Base-by-base conservation (phyloP, 1,140 invertebrate species). In the Rhysida immarginata region DNA sequence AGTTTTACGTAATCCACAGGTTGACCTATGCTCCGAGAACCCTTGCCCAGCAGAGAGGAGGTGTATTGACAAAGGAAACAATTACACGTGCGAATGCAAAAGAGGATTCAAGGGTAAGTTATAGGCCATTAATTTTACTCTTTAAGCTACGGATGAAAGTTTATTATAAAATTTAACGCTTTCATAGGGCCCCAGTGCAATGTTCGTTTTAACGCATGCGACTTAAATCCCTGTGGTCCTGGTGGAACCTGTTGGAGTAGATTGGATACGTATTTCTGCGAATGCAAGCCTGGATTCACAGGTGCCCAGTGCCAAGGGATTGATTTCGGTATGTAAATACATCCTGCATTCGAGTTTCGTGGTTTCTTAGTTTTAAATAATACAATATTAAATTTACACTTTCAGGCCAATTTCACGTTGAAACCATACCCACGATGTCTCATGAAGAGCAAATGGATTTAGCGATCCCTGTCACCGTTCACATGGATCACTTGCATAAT, bases 221-320 rank as follows among this genome's bases (percentile, higher is more conserved):
- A 79, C 65, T 81, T 77, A 49, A 81, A 81, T 65, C 84, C 84
- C 0, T 87, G 83, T 63, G 76, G 78, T 53, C 80, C 85, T 62
- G 82, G 82, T 25, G 83, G 82, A 27, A 83, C 80, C 23, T 85
- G 83, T 65, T 84, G 81, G 80, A 82, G 78, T 62, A 81, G 78
- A 57, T 74, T 81, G n/a, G 78, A 82, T 61, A 80, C 80, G 8
- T 84, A 81, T 68, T 84, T 81, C 68, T 85, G 83, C 64, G 80
- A 80, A 45, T 85, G 82, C 62, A 72, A 77, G 41, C 79, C 81
- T 0, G 82, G 82, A 3, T 84, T 78, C 62, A 84, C 81, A 11
- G 85, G 85, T n/a, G 79, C 78, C 66, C 77, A 79, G 58, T 87
- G 85, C 65, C 81, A 85, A 77, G 80, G 79, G 78, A 67, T 69